A percentile compares a stretch with the other conserved stretches of the same genome.
Conservation (phyloP, 2,113 vertebrate species). For the Sporophila hypoxantha region DNA sequence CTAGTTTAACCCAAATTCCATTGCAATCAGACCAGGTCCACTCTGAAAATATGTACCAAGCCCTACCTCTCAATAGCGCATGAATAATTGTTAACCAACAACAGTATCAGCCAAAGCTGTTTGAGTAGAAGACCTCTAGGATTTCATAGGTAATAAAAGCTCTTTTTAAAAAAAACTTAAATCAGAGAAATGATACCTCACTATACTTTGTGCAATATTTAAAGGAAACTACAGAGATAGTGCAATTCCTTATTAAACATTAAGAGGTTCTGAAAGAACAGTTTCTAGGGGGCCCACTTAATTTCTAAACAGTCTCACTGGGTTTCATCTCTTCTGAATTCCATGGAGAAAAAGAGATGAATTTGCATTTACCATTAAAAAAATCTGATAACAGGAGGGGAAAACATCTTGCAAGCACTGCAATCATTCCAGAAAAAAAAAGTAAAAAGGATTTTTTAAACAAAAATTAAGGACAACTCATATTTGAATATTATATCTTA, state of each 20-base stretch:
- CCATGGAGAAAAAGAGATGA: not conserved
- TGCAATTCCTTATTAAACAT: not conserved
- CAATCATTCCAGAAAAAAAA: not conserved
- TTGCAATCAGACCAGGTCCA: not conserved
- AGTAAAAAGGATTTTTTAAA: slow-evolving; percentile 63
- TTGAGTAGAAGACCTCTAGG: not conserved
- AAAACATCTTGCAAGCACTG: not conserved
- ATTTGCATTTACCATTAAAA: not conserved
- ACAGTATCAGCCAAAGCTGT: not conserved
- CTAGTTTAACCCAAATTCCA: not conserved
- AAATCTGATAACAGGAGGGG: not conserved
- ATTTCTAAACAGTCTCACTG: slow-evolving; percentile 2
- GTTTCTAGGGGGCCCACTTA: not conserved
- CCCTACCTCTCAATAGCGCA: not conserved
- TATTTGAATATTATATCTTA: slow-evolving; percentile 75
- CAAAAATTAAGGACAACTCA: slow-evolving; percentile 71
- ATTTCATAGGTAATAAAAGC: not conserved
- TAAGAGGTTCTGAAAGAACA: not conserved
- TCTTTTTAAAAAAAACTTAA: not conserved
- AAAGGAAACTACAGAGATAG: not conserved
- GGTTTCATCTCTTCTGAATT: slow-evolving; percentile 2
- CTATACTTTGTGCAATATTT: not conserved
- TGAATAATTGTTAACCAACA: not conserved
- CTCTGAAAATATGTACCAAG: not conserved
- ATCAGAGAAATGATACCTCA: not conserved